Percentiles rank a stretch among this genome's conserved stretches.
phyloP scores from a whole-genome alignment of 2,797 vertebrate genomes.

The Ispidina picta region DNA sequence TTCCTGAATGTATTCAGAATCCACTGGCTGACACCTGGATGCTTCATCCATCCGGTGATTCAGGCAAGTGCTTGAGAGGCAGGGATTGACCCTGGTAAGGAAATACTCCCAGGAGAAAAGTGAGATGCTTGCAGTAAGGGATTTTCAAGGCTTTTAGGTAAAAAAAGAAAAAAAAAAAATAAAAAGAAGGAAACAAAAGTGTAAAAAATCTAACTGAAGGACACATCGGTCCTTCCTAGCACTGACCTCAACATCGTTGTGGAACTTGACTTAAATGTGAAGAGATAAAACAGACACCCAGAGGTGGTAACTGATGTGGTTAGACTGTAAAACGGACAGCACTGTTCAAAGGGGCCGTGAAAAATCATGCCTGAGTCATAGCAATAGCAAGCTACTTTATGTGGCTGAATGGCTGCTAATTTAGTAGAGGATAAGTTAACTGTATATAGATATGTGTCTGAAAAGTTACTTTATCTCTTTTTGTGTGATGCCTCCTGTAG shows the following conservation, averaged over 20 bases:
- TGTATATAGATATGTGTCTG: conserved; percentile 9
- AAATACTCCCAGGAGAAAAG: neutral
- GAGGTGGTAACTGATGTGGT: conserved; percentile 51
- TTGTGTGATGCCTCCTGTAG: neutral
- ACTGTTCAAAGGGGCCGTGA: neutral
- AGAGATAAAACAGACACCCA: conserved; percentile 33
- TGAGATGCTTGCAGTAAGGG: neutral
- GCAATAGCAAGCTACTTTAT: neutral
- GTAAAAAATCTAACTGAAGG: neutral
- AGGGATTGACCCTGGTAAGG: neutral
- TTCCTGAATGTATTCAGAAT: neutral
- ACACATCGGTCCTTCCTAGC: neutral
- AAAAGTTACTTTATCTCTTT: neutral
- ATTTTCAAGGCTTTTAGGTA: neutral
- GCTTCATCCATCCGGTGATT: neutral
- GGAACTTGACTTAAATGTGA: conserved; percentile 14
- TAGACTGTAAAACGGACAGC: conserved; percentile 42
- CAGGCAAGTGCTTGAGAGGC: neutral
- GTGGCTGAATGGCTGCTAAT: conserved; percentile 41
- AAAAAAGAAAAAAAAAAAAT: neutral
- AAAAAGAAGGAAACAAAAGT: neutral
- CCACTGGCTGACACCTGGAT: neutral
- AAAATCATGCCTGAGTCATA: conserved; percentile 23
- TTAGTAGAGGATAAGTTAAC: neutral
- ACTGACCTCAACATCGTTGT: conserved; percentile 6